These are phyloP conservation scores for Nannobrachium achirus DNA, from an alignment of 2,113 vertebrate genomes.

Conservation along the genomic window DNA sequence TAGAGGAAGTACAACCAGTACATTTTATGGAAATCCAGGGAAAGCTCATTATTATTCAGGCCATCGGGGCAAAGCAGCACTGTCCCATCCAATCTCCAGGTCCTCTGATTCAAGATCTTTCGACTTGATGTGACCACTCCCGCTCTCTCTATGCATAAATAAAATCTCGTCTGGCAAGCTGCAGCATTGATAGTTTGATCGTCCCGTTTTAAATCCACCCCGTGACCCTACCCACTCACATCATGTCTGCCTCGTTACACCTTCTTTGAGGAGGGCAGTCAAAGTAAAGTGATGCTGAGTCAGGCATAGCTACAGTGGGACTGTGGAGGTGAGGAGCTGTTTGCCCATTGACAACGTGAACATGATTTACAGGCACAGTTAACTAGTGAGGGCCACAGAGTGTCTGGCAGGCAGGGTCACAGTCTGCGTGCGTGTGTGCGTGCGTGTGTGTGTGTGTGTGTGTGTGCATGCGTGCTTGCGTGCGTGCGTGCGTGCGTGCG, in stretches of 20 bases:
- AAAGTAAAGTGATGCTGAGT: constrained; percentile 64
- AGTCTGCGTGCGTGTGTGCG: neutral
- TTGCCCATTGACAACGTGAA: constrained; percentile 60
- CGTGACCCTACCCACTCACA: constrained; percentile 43
- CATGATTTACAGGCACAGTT: constrained; percentile 72
- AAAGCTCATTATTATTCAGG: neutral
- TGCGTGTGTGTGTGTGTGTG: constrained; percentile 5
- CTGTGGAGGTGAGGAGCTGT: constrained; percentile 64
- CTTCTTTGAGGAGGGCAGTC: constrained; percentile 54
- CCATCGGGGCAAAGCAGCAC: neutral
- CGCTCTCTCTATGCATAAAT: constrained; percentile 6
- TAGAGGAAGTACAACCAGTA: too few species aligned
- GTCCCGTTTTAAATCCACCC: constrained; percentile 37
- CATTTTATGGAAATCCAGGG: neutral
- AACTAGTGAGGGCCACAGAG: constrained; percentile 32
- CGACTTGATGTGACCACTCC: neutral
- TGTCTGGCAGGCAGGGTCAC: constrained; percentile 47
- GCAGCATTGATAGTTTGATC: constrained; percentile 51
- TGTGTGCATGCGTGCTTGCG: too few species aligned
- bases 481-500: too few species aligned
- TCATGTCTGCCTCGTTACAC: constrained; percentile 2
- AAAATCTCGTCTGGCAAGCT: constrained; percentile 29
- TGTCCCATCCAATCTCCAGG: constrained; percentile 1
- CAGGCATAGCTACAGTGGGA: constrained; percentile 31
- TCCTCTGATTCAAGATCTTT: neutral